Evolutionary conservation across 2,113 vertebrate species (phyloP).

Genomic region (Heloderma charlesbogerti): DNA sequence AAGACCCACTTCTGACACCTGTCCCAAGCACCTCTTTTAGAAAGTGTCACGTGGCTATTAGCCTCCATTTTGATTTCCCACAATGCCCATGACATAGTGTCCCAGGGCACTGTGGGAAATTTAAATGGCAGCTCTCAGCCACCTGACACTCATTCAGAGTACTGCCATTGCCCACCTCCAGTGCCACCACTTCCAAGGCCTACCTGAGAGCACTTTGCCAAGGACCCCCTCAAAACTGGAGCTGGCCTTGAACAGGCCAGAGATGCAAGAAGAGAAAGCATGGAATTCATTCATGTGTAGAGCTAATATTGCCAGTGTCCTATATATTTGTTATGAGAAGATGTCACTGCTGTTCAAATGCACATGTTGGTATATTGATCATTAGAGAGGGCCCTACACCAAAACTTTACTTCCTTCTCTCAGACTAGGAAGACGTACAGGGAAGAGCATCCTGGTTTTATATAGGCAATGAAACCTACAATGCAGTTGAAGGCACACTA

Average conservation of each 20-base stretch:
- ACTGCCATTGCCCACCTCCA: background rate
- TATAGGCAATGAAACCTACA: accelerated
- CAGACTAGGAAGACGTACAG: background rate
- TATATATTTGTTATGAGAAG: background rate
- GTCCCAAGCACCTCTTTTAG: no score
- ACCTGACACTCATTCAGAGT: background rate
- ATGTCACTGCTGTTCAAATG: background rate
- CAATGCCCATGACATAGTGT: background rate
- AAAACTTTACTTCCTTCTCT: background rate
- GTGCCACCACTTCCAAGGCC: background rate
- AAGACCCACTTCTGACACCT: no score
- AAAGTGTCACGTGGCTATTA: no score
- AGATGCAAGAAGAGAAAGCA: background rate
- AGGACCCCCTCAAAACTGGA: background rate
- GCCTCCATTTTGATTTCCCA: background rate
- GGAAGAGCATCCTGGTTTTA: background rate
- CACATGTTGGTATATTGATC: background rate
- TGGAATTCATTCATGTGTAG: background rate
- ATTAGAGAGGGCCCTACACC: background rate
- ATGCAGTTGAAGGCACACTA: accelerated
- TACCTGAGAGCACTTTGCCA: background rate
- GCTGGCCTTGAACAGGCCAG: background rate
- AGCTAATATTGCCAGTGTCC: background rate
- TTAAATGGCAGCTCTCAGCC: background rate
- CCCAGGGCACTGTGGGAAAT: background rate